Conservation (phyloP, 2,797 vertebrate species). For the Petrocephalus schoutedeni region DNA sequence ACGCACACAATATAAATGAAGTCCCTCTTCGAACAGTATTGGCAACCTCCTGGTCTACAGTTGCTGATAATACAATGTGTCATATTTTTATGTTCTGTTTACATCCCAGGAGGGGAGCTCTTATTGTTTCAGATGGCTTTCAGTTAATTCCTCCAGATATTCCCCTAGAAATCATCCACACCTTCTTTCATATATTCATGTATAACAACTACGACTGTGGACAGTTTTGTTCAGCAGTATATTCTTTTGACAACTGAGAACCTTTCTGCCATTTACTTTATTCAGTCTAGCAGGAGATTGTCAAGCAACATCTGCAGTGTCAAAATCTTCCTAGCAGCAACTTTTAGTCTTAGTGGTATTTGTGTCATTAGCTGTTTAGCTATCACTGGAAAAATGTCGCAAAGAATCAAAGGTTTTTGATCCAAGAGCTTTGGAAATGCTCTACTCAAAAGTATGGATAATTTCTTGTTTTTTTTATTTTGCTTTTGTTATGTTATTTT, state of each 20-base stretch:
- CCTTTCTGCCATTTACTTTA: not conserved
- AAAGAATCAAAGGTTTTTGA: not conserved
- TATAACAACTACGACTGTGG: not conserved
- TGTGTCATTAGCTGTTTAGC: not conserved
- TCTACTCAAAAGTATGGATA: not conserved
- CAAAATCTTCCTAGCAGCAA: not conserved
- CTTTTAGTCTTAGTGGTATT: not conserved
- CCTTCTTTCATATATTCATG: not conserved
- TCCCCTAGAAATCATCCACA: not conserved
- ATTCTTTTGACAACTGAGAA: not conserved
- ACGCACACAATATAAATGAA: not conserved
- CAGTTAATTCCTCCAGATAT: not conserved
- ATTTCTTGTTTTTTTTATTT: not conserved
- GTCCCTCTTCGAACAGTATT: not conserved
- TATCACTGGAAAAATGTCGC: not conserved
- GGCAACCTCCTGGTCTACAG: not conserved
- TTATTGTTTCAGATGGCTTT: not conserved
- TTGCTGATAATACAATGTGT: constrained; percentile 2
- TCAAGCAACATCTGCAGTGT: not conserved
- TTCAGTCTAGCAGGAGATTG: not conserved
- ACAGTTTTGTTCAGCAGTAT: not conserved
- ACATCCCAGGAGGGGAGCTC: not conserved
- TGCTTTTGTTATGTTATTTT: not conserved
- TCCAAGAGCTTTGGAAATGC: not conserved
- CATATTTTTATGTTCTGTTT: not conserved